phyloP scores from a whole-genome alignment of 2,888 invertebrate species.

The Timandra comae region DNA sequence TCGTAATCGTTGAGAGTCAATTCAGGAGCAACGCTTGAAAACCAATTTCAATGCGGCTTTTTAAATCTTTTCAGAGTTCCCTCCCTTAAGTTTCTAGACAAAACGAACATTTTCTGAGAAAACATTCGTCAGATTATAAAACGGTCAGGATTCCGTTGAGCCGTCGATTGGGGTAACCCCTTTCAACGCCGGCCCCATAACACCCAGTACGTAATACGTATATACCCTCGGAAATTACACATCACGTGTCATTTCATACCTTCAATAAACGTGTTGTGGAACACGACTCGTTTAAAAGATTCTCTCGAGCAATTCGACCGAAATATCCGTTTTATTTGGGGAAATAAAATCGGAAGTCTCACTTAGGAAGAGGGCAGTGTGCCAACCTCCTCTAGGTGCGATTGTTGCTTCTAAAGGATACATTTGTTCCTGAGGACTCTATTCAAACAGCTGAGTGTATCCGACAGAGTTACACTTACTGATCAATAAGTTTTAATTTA shows the following conservation, averaged over 20 bases:
- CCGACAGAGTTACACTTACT: too few species aligned
- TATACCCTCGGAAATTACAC: neutral
- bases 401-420: slow-evolving; percentile 20
- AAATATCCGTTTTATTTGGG: slow-evolving; percentile 24
- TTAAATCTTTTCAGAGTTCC: neutral
- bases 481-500: too few species aligned
- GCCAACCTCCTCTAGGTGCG: slow-evolving; percentile 21
- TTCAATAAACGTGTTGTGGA: neutral
- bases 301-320: slow-evolving; percentile 24
- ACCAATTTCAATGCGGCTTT: slow-evolving; percentile 29
- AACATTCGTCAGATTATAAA: slow-evolving; percentile 24
- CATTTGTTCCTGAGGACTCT: too few species aligned
- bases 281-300: slow-evolving; percentile 12
- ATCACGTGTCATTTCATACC: neutral
- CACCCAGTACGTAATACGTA: neutral
- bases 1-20: slow-evolving; percentile 37
- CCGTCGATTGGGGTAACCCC: slow-evolving; percentile 15
- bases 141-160: slow-evolving; percentile 15
- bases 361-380: slow-evolving; percentile 24
- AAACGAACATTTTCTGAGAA: slow-evolving; percentile 18
- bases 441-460: too few species aligned
- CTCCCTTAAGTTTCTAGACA: slow-evolving; percentile 14
- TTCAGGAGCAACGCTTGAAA: slow-evolving; percentile 24
- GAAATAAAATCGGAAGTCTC: slow-evolving; percentile 26
- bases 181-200: slow-evolving; percentile 6